Percentiles rank a stretch among this genome's conserved stretches.
Conservation (phyloP, 2,113 vertebrate species). For the Prochilodus magdalenae region DNA sequence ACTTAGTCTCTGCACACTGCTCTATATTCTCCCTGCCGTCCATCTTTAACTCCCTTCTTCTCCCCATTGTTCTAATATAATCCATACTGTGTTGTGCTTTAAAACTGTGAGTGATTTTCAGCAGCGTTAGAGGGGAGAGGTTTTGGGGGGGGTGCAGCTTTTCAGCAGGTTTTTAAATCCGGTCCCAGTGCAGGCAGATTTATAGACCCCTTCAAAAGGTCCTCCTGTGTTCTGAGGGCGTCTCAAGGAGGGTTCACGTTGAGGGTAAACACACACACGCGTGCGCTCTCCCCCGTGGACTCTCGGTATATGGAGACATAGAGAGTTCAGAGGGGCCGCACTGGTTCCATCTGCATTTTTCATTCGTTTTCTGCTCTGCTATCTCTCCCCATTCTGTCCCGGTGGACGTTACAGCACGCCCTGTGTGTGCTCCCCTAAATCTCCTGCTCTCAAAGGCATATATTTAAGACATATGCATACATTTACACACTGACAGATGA, state of each 20-base stretch:
- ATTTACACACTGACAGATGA: not conserved
- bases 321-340: conserved; percentile 13
- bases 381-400: not conserved
- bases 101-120: conserved; percentile 39
- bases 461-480: conserved; percentile 1
- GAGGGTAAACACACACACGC: conserved; percentile 25
- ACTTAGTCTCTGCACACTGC: not conserved
- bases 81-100: conserved; percentile 19
- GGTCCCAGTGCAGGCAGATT: conserved; percentile 58
- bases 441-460: not conserved
- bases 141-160: conserved; percentile 20
- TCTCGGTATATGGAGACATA: not conserved
- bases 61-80: conserved; percentile 49
- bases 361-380: not conserved
- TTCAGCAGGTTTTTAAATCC: conserved; percentile 49
- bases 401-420: not conserved
- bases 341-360: conserved; percentile 3
- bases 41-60: conserved; percentile 37
- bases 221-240: conserved; percentile 42
- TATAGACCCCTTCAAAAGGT: conserved; percentile 60
- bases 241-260: conserved; percentile 49
- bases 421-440: not conserved
- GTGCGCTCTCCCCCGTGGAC: not conserved
- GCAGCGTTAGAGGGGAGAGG: not conserved
- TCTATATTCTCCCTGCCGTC: conserved; percentile 46